Percentiles rank a stretch among this genome's conserved stretches.
Evolutionary conservation across 2,113 vertebrate genomes (phyloP).

Genomic region (Clarias magur): DNA sequence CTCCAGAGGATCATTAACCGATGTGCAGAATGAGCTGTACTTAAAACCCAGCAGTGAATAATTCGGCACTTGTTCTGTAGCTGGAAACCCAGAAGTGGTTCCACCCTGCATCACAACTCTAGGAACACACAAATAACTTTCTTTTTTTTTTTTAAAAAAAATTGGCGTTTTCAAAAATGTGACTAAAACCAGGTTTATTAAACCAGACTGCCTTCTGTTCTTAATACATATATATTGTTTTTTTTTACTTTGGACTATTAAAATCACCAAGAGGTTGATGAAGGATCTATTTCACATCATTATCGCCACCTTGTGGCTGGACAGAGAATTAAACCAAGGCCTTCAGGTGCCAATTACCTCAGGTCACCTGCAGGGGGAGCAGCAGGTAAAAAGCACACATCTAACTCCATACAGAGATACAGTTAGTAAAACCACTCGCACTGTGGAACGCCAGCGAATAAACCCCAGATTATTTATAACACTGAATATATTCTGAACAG

Average conservation of each 20-base stretch:
- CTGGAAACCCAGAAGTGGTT: not conserved
- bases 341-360: not conserved
- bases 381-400: too few species aligned
- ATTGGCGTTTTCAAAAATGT: not conserved
- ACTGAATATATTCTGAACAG: too few species aligned
- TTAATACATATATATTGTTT: too few species aligned
- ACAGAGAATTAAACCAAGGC: not conserved
- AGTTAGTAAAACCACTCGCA: too few species aligned
- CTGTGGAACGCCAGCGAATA: too few species aligned
- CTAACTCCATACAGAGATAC: too few species aligned
- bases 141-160: not conserved
- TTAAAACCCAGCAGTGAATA: not conserved
- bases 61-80: not conserved
- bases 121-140: not conserved
- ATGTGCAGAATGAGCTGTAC: not conserved
- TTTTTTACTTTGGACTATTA: not conserved
- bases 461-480: too few species aligned
- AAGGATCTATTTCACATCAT: not conserved
- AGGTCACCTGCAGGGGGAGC: too few species aligned
- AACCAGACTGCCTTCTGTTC: not conserved
- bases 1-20: not conserved
- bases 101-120: not conserved
- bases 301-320: not conserved
- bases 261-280: not conserved
- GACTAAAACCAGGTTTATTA: not conserved